Conservation (phyloP, 2,888 invertebrate species). For the Metallyticus violacea region DNA sequence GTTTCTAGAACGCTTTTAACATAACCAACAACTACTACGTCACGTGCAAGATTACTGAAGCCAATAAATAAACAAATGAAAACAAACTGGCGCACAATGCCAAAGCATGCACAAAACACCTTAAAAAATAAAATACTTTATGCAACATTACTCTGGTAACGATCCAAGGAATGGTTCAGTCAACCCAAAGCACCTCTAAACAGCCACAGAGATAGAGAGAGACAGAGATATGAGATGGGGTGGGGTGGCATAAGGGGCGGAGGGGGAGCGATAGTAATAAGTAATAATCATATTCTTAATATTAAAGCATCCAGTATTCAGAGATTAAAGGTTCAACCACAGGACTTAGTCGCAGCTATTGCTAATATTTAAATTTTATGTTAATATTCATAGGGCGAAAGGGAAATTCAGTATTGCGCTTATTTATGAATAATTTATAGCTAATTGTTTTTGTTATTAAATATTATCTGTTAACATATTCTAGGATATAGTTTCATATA, state of each 20-base stretch:
- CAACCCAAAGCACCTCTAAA: conserved; percentile 24
- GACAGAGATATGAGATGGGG: conserved; percentile 23
- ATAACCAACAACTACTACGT: not conserved
- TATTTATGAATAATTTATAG: too few relatives aligned
- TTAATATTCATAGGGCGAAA: too few relatives aligned
- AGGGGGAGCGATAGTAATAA: not conserved
- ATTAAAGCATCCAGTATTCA: not conserved
- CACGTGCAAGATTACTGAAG: not conserved
- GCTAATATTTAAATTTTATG: not conserved
- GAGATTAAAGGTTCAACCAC: not conserved
- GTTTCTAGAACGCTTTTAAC: not conserved
- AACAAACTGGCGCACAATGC: not conserved
- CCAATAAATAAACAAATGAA: not conserved
- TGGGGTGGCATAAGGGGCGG: not conserved
- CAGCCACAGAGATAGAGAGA: conserved; percentile 32
- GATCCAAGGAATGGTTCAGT: not conserved
- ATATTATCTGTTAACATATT: too few relatives aligned
- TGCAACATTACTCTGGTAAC: not conserved
- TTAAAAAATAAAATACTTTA: not conserved
- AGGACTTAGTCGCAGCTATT: not conserved
- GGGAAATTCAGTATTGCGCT: too few relatives aligned
- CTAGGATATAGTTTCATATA: too few relatives aligned
- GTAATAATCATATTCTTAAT: not conserved
- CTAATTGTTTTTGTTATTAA: too few relatives aligned
- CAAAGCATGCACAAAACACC: not conserved